A percentile compares a stretch with the other conserved stretches of the same genome.
Conservation (phyloP, 2,113 vertebrate genomes). For the Gobio gobio region DNA sequence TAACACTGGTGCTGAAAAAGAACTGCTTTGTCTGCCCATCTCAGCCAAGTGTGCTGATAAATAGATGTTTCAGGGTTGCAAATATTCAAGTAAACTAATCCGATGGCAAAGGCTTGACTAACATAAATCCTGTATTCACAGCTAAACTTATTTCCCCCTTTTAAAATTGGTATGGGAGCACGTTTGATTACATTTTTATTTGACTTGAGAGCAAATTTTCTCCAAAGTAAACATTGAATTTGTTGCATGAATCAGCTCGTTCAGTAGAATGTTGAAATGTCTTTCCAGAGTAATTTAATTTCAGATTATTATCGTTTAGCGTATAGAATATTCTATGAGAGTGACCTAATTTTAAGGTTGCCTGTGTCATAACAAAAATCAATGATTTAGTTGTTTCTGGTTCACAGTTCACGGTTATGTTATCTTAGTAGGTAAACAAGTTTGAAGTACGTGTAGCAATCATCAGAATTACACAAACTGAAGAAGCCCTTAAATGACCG, state of each 20-base stretch:
- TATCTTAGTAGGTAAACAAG: constrained; percentile 29
- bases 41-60: background rate
- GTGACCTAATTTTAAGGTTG: background rate
- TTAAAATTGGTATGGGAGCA: background rate
- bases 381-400: constrained; percentile 42
- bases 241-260: background rate
- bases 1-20: background rate
- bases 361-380: constrained; percentile 31
- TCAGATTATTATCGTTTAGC: background rate
- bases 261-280: background rate
- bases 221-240: background rate
- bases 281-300: background rate
- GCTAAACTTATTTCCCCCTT: background rate
- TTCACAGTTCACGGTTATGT: constrained; percentile 50
- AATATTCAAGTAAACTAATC: background rate
- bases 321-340: background rate
- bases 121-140: background rate
- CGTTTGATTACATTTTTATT: background rate
- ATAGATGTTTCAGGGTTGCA: background rate
- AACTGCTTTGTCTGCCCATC: background rate
- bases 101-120: background rate
- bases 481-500: background rate
- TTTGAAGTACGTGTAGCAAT: background rate
- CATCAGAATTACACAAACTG: background rate
- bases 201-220: background rate